These are phyloP conservation scores for Forbesichthys agassizii DNA, from an alignment of 2,113 vertebrate genomes.

Conservation along the genomic window DNA sequence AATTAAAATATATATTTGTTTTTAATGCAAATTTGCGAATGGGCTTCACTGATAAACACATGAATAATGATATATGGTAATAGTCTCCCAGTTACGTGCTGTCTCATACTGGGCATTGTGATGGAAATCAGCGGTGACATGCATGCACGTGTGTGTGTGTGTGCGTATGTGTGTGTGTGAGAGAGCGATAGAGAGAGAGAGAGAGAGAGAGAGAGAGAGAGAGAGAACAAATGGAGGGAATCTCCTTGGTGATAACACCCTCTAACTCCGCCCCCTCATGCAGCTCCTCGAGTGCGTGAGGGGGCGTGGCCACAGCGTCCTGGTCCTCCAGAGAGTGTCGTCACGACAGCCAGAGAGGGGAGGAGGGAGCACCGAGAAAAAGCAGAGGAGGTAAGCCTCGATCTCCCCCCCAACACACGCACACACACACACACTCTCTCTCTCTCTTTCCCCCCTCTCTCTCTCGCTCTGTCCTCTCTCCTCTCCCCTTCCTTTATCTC, in stretches of 20 bases:
- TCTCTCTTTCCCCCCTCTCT: conserved; percentile 32
- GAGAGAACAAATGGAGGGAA: conserved; percentile 56
- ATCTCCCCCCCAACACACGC: conserved; percentile 29
- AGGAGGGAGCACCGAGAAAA: conserved; percentile 63
- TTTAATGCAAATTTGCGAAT: conserved; percentile 68
- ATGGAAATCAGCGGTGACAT: conserved; percentile 73
- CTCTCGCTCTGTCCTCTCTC: conserved; percentile 31
- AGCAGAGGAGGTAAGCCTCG: conserved; percentile 75
- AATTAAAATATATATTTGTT: conserved; percentile 64
- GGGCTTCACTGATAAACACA: conserved; percentile 57
- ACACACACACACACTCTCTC: conserved; percentile 17
- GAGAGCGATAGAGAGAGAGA: conserved; percentile 36
- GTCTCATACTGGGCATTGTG: conserved; percentile 63
- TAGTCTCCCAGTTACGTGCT: conserved; percentile 61
- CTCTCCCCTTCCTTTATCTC: conserved; percentile 1
- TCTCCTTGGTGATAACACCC: conserved; percentile 76
- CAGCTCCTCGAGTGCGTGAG: conserved; percentile 79
- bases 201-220: conserved; percentile 21
- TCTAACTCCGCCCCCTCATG: conserved; percentile 33
- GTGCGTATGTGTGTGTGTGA: background rate
- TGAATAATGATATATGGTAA: conserved; percentile 66
- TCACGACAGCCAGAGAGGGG: conserved; percentile 76
- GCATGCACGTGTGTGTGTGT: background rate
- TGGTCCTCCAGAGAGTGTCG: conserved; percentile 88
- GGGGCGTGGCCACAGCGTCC: conserved; percentile 83